Base-by-base conservation (phyloP, 2,113 vertebrate genomes). In the Leptobrachium ailaonicum region DNA sequence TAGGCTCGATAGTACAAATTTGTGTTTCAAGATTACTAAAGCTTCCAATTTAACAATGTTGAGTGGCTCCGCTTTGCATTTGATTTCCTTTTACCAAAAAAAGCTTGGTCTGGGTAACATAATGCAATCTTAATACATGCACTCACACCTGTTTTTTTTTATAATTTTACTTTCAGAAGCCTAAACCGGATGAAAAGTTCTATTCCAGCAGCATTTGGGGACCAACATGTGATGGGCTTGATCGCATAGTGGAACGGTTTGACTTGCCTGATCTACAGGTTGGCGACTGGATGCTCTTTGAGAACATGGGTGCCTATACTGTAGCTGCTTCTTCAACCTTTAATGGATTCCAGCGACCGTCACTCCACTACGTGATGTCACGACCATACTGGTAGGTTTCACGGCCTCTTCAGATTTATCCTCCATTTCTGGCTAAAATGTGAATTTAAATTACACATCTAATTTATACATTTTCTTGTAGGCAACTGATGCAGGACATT, bases 281-380 rank as follows among this genome's bases (percentile, higher is more conserved):
- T 62, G 97, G 97, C 0, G 98, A 99, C 69, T 98, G 97, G 98
- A 90, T 99, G 91, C 87, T 99, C 2, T 99, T 98, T 88, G 96
- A 98, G 58, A 97, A 98, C 88, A 99, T 98, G 98, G 98, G 98
- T 0, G 98, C 98, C 56, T 99, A 99, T 83, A 99, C 97, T 0
- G 94, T 99, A 10, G 96, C 97, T 0, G 96, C 96, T 1, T 91
- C 97, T 42, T 99, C 98, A n/a, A 99, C 96, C 32, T 99, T 99
- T 89, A 99, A 99, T 1, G 96, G 98, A 13, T 99, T 99, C 88
- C 95, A 98, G 88, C 95, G 93, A 76, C 97, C 97, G 0, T 91
- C 96, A 54, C 95, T 98, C 73, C 77, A 95, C 80, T 96, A 98
- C 1, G 94, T 98, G 70, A 96, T 99, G 88, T 96, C 96, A 3